Evolutionary conservation across 2,888 invertebrate genomes (phyloP), one percentile per base, ranked within the genome.

Genomic region (Baronia brevicornis): DNA sequence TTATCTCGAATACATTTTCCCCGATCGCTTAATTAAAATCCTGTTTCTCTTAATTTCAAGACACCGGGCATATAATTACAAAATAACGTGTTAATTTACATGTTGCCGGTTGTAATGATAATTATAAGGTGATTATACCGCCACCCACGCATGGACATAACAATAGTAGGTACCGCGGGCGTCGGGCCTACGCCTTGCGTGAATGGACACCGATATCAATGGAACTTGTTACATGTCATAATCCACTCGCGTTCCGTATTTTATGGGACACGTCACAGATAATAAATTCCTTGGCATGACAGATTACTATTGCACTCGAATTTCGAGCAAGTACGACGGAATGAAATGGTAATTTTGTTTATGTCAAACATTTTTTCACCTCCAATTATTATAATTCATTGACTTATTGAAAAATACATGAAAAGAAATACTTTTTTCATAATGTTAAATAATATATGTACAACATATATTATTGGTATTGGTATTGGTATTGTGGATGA

Each of bases 181-280:
- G 33, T 27, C 11, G 24, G 25, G 32, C 35, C 37, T 37, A 38
- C 40, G 34, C 38, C 7, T 14, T 7, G 18, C 32, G 15, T 36
- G 36, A 42, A 39, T 42, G 34, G 34, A 14, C 25, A 22, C 19
- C 30, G 22, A 26, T 32, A 37, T 37, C 37, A 35, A 41, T 38
- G 40, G 27, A 29, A 30, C 18, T 26, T 18, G 30, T 29, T 30
- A 12, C 25, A 21, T 35, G 28, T 27, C 25, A 20, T 26, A 32
- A 24, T 10, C 11, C 10, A 12, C 12, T 18, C 24, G 27, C 32
- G 26, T 23, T 28, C 24, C 33, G 30, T 26, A 23, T 39, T 36
- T 36, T 26, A 11, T 25, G 18, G 27, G 5, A n/a, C 8, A n/a
- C 5, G 18, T 8, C 3, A 28, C 7, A 9, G 5, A n/a, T 11